phyloP scores from a whole-genome alignment of 2,797 vertebrate genomes.

The Anisognathus igniventris region DNA sequence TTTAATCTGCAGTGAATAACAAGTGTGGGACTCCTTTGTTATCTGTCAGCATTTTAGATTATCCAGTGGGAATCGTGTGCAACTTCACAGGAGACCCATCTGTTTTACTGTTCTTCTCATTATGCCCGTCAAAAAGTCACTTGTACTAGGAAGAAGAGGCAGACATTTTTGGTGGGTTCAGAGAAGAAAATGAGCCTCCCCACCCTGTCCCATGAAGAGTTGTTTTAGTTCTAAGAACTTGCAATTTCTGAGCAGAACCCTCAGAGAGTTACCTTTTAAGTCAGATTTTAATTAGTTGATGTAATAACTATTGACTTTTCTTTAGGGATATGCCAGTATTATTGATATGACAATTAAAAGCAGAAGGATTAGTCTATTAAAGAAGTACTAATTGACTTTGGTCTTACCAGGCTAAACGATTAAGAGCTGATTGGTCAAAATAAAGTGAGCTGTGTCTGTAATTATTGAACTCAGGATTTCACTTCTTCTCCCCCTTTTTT shows the following conservation, averaged over 20 bases:
- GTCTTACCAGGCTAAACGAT: slow-evolving; percentile 44
- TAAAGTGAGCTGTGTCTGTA: slow-evolving; percentile 50
- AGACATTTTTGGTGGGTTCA: slow-evolving; percentile 1
- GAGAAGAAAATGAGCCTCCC: neutral
- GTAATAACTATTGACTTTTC: slow-evolving; percentile 68
- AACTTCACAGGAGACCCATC: slow-evolving; percentile 63
- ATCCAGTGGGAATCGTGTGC: slow-evolving; percentile 64
- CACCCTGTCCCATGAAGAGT: neutral
- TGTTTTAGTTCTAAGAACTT: slow-evolving; percentile 9
- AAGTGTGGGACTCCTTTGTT: slow-evolving; percentile 50
- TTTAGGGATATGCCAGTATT: slow-evolving; percentile 51
- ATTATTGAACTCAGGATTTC: slow-evolving; percentile 29
- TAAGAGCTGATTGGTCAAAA: slow-evolving; percentile 63
- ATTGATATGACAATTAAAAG: slow-evolving; percentile 74
- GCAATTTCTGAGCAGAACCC: slow-evolving; percentile 32
- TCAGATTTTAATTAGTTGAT: slow-evolving; percentile 68
- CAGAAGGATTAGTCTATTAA: slow-evolving; percentile 68
- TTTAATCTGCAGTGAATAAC: slow-evolving; percentile 71
- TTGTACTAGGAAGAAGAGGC: neutral
- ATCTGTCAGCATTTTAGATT: slow-evolving; percentile 64
- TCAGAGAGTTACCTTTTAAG: slow-evolving; percentile 53
- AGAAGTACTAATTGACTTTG: slow-evolving; percentile 65
- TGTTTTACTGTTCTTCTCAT: slow-evolving; percentile 63
- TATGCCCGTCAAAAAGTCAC: slow-evolving; percentile 69
- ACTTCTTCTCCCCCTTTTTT: neutral